Evolutionary conservation across 2,797 vertebrate species (phyloP).

Genomic region (Pelobates cultripes): DNA sequence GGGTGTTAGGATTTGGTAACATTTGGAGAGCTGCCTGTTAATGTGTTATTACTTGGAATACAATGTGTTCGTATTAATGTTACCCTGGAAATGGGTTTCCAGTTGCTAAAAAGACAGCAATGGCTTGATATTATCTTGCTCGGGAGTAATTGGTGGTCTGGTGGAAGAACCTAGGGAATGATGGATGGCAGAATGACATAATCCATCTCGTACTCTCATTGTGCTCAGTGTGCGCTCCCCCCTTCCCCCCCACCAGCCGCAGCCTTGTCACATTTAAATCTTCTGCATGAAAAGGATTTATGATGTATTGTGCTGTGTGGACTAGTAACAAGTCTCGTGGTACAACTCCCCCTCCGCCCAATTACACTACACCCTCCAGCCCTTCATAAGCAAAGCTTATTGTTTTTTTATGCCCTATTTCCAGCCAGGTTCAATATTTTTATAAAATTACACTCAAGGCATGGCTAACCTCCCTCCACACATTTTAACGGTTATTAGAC

Average conservation of each 20-base stretch:
- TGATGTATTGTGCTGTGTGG: background rate
- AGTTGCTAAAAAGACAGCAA: background rate
- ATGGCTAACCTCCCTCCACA: too few relatives aligned
- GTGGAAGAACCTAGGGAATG: background rate
- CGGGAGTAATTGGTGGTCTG: constrained; percentile 2
- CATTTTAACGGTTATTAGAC: too few relatives aligned
- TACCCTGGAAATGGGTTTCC: background rate
- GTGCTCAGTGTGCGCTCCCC: background rate
- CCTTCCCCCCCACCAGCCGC: background rate
- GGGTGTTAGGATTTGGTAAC: too few relatives aligned
- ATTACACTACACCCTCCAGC: too few relatives aligned
- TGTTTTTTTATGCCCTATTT: too few relatives aligned
- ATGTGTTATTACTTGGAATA: too few relatives aligned
- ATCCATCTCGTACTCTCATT: constrained; percentile 16
- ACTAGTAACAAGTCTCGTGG: too few relatives aligned
- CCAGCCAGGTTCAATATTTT: too few relatives aligned
- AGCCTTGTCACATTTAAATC: background rate
- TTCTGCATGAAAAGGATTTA: constrained; percentile 2
- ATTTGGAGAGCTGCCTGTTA: too few relatives aligned
- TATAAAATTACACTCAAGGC: too few relatives aligned
- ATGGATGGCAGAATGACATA: constrained; percentile 8
- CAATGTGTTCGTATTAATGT: background rate
- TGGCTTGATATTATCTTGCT: constrained; percentile 12
- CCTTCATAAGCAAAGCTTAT: too few relatives aligned
- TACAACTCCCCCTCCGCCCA: too few relatives aligned